A percentile compares a stretch with the other conserved stretches of the same genome.
phyloP scores from a whole-genome alignment of 2,113 vertebrate species.

The Paratilapia polleni region DNA sequence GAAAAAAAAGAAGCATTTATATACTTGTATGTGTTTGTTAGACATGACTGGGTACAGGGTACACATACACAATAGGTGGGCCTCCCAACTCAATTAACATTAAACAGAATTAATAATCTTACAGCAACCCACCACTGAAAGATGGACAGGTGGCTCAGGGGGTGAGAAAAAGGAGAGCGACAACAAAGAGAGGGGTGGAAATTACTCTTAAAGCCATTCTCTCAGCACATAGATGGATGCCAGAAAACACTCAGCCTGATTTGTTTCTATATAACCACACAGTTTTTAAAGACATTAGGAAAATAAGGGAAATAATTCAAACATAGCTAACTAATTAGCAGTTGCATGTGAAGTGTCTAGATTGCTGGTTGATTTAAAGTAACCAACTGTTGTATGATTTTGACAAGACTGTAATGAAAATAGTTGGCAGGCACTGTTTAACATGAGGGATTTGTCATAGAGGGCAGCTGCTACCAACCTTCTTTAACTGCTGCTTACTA shows the following conservation, averaged over 20 bases:
- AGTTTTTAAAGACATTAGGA: not conserved
- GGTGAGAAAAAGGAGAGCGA: slow-evolving; percentile 29
- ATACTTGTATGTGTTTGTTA: not conserved
- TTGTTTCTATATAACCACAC: not conserved
- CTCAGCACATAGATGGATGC: not conserved
- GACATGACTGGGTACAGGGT: not conserved
- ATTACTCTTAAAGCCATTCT: slow-evolving; percentile 9
- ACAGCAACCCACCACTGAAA: not conserved
- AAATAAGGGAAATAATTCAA: not conserved
- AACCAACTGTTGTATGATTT: slow-evolving; percentile 16
- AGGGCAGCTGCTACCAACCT: slow-evolving; percentile 40
- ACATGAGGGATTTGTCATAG: slow-evolving; percentile 52
- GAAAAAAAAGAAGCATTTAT: not conserved
- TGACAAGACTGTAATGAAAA: slow-evolving; percentile 13
- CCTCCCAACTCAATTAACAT: slow-evolving; percentile 45
- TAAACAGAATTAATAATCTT: slow-evolving; percentile 71
- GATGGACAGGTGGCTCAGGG: not conserved
- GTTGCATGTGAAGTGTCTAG: not conserved
- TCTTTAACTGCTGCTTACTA: slow-evolving; percentile 62
- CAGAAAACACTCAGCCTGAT: not conserved
- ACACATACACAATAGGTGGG: not conserved
- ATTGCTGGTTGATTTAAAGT: not conserved
- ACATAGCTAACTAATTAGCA: not conserved
- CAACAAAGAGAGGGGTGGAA: slow-evolving; percentile 26
- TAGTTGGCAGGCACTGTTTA: slow-evolving; percentile 18